A percentile compares a stretch with the other conserved stretches of the same genome.
phyloP scores from a whole-genome alignment of 2,797 vertebrate genomes.

The Poecilia wingei region DNA sequence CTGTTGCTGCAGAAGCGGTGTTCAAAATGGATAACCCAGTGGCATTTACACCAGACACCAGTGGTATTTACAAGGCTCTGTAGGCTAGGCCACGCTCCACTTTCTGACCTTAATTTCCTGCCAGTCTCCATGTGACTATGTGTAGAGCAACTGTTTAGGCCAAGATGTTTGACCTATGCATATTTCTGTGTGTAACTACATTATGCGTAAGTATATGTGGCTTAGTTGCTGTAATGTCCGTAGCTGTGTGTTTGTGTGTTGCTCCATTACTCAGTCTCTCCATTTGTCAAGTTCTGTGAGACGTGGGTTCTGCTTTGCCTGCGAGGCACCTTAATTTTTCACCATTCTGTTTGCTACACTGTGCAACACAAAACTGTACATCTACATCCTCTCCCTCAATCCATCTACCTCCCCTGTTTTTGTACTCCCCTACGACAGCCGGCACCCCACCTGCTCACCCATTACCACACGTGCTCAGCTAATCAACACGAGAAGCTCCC shows the following conservation, averaged over 20 bases:
- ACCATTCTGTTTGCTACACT: conserved; percentile 66
- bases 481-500: conserved; percentile 77
- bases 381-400: conserved; percentile 49
- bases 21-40: conserved; percentile 66
- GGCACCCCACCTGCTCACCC: conserved; percentile 39
- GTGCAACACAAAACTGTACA: conserved; percentile 61
- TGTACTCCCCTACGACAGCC: conserved; percentile 36
- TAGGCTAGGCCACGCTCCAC: conserved; percentile 59
- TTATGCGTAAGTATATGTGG: conserved; percentile 2
- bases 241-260: conserved; percentile 27
- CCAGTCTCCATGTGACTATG: conserved; percentile 23
- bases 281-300: conserved; percentile 66
- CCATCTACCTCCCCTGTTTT: conserved; percentile 54
- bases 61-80: conserved; percentile 74
- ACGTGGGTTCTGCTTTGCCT: conserved; percentile 68
- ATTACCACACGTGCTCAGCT: conserved; percentile 36
- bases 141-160: conserved; percentile 12
- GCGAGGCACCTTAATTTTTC: conserved; percentile 79
- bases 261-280: conserved; percentile 67
- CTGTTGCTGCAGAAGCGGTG: conserved; percentile 33
- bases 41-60: conserved; percentile 75
- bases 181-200: conserved; percentile 21
- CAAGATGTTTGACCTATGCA: conserved; percentile 18
- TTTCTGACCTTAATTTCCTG: conserved; percentile 78
- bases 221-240: conserved; percentile 24